Evolutionary conservation across 2,888 invertebrate species (phyloP).

Genomic region (Helicoverpa assulta): DNA sequence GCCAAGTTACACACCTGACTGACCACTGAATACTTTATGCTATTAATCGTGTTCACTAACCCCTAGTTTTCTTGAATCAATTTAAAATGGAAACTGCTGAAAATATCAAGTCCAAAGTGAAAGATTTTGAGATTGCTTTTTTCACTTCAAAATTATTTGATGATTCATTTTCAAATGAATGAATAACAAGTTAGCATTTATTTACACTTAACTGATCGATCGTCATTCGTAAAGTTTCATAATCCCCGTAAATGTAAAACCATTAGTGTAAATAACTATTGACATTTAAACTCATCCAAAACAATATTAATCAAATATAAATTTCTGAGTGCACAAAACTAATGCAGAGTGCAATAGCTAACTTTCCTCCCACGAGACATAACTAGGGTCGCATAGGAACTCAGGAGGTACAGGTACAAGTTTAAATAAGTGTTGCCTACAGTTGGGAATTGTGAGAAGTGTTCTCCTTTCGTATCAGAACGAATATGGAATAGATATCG

Average conservation of each 20-base stretch:
- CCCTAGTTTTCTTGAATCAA: not conserved
- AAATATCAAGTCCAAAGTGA: not conserved
- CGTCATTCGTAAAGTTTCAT: too few species aligned
- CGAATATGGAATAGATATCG: not conserved
- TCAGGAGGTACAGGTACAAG: not conserved
- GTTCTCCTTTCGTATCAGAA: too few species aligned
- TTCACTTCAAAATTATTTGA: too few species aligned
- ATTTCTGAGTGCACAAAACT: not conserved
- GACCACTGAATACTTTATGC: slow-evolving; percentile 11
- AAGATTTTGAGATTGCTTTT: not conserved
- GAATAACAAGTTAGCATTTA: too few species aligned
- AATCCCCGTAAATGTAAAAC: too few species aligned
- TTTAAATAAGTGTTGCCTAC: slow-evolving; percentile 10
- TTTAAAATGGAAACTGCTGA: not conserved
- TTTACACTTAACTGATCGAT: too few species aligned
- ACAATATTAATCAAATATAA: not conserved
- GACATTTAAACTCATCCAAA: too few species aligned
- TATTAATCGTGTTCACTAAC: slow-evolving; percentile 13
- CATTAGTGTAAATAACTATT: too few species aligned
- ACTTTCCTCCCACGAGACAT: slow-evolving; percentile 2
- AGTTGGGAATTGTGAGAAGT: not conserved
- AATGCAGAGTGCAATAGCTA: not conserved
- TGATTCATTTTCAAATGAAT: too few species aligned
- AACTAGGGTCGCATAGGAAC: not conserved
- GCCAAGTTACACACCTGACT: slow-evolving; percentile 26